Conservation (phyloP, 1,140 invertebrate genomes). For the Polyergus mexicanus region DNA sequence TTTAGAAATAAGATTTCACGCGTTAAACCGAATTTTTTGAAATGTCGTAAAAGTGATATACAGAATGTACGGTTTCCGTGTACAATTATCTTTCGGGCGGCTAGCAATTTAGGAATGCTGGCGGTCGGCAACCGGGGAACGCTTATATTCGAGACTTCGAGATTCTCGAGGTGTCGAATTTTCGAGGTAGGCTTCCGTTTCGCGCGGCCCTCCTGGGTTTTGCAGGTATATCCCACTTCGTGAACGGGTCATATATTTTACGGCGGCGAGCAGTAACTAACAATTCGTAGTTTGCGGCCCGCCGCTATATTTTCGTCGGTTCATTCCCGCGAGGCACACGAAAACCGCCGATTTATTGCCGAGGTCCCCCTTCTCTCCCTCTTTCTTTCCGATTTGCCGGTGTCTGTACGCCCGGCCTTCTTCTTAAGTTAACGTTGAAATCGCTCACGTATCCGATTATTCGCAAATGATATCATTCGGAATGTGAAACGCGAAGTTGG, state of each 20-base stretch:
- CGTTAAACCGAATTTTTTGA: not conserved
- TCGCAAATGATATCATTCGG: constrained; percentile 35
- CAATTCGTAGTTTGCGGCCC: constrained; percentile 81
- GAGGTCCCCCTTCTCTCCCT: not conserved
- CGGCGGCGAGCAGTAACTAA: constrained; percentile 78
- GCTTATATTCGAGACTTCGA: constrained; percentile 27
- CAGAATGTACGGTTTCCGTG: not conserved
- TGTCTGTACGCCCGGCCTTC: constrained; percentile 31
- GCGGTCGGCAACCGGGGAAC: constrained; percentile 21
- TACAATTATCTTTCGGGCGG: not conserved
- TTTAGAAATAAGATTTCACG: not conserved
- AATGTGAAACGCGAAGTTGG: not conserved
- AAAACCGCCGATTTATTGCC: constrained; percentile 72
- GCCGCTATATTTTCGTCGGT: constrained; percentile 80
- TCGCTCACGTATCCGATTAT: constrained; percentile 43
- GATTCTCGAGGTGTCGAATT: constrained; percentile 67
- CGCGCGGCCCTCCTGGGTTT: constrained; percentile 63
- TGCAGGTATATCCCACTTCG: constrained; percentile 75
- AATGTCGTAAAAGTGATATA: not conserved
- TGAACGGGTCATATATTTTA: constrained; percentile 75
- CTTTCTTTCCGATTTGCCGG: not conserved
- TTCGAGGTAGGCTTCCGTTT: constrained; percentile 63
- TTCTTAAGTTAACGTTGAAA: constrained; percentile 60
- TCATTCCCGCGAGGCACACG: constrained; percentile 72
- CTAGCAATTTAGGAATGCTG: constrained; percentile 31